Conservation (phyloP, 2,113 vertebrate genomes). For the Gavialis gangeticus region DNA sequence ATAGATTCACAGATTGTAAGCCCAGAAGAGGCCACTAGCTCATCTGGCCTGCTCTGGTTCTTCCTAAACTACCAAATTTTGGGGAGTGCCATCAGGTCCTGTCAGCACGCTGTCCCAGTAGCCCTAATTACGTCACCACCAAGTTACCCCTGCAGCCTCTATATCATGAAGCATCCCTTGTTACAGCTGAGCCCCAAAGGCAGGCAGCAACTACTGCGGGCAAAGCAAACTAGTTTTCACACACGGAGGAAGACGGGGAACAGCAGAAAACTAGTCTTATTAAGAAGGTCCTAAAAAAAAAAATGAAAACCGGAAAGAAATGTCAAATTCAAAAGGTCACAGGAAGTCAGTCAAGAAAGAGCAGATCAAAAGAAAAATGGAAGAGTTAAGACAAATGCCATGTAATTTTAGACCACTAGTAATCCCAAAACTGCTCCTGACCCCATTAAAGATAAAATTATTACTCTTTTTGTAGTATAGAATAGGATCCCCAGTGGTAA, state of each 20-base stretch:
- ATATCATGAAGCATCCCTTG: conserved; percentile 62
- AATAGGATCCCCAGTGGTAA: not conserved
- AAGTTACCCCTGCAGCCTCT: conserved; percentile 67
- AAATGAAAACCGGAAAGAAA: not conserved
- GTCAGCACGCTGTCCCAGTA: conserved; percentile 75
- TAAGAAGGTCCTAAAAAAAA: not conserved
- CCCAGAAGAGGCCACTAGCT: conserved; percentile 76
- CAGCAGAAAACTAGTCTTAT: not conserved
- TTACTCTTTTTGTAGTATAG: not conserved
- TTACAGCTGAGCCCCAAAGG: not conserved
- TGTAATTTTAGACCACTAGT: not conserved
- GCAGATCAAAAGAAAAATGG: not conserved
- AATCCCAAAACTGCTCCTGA: not conserved
- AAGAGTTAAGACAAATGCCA: not conserved
- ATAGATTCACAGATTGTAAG: conserved; percentile 77
- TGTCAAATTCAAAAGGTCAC: not conserved
- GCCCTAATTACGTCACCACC: conserved; percentile 69
- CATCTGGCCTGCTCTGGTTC: conserved; percentile 77
- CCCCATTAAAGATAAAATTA: not conserved
- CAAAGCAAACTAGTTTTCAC: not conserved
- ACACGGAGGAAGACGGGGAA: conserved; percentile 14
- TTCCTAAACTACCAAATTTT: conserved; percentile 76
- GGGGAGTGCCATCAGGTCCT: conserved; percentile 73
- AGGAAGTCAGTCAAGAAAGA: not conserved
- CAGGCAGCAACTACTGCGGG: conserved; percentile 14